A percentile compares a stretch with the other conserved stretches of the same genome.
These are phyloP conservation scores for Paracanthobrama guichenoti DNA, from an alignment of 2,113 vertebrate species.

Conservation along the genomic window DNA sequence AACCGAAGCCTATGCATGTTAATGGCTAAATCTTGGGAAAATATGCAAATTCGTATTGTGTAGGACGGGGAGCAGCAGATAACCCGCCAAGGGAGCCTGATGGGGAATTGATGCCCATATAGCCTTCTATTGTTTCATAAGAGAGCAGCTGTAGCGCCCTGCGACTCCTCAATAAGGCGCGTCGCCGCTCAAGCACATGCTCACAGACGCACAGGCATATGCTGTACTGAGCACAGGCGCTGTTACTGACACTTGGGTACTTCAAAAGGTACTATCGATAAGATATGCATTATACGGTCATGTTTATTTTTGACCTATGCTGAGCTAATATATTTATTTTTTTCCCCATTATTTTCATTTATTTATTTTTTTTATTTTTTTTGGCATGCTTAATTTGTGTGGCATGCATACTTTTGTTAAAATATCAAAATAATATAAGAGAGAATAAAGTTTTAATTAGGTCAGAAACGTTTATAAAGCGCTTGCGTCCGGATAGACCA, in stretches of 20 bases:
- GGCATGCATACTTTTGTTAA: background rate
- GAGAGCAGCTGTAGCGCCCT: conserved; percentile 27
- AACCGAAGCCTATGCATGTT: conserved; percentile 67
- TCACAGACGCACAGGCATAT: background rate
- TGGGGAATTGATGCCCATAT: conserved; percentile 57
- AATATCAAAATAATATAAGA: background rate
- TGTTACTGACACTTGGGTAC: background rate
- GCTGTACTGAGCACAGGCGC: background rate
- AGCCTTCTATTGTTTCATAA: conserved; percentile 24
- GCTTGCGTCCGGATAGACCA: background rate
- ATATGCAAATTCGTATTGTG: conserved; percentile 73
- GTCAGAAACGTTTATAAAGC: background rate
- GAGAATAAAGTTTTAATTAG: background rate
- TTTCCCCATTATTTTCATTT: background rate
- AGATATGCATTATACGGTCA: background rate
- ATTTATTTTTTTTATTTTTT: no score
- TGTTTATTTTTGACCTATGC: background rate
- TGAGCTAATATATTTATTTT: background rate
- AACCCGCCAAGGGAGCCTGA: conserved; percentile 61
- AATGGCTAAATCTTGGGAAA: conserved; percentile 68
- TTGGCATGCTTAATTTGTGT: background rate
- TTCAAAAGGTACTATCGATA: background rate
- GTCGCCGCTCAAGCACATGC: background rate
- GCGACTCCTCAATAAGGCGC: background rate
- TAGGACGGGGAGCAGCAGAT: conserved; percentile 70